Evolutionary conservation across 2,888 invertebrate species (phyloP).

Genomic region (Amphipoea oculea): DNA sequence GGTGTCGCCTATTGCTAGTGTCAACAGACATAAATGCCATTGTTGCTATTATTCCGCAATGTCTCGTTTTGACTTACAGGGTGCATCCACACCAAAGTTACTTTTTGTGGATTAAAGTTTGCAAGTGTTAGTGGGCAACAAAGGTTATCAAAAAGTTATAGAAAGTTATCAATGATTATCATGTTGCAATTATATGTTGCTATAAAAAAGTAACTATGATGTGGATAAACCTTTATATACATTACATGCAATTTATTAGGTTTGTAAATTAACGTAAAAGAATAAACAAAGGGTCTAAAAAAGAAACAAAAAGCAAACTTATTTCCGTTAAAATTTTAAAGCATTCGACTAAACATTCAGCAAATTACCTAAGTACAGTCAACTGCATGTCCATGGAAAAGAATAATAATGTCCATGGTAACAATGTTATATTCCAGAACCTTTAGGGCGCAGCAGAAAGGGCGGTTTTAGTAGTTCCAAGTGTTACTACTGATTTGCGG

Average conservation of each 20-base stretch:
- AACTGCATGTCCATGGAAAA: slow-evolving; percentile 11
- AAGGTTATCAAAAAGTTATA: not conserved
- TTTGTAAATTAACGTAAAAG: not conserved
- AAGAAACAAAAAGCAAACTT: not conserved
- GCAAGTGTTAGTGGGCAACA: not conserved
- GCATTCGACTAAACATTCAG: not conserved
- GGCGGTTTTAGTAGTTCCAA: not conserved
- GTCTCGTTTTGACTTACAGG: not conserved
- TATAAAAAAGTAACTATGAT: not conserved
- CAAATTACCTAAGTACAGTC: slow-evolving; percentile 5
- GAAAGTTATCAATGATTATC: not conserved
- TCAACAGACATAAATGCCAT: not conserved
- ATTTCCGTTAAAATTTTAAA: not conserved
- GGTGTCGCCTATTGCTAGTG: not conserved
- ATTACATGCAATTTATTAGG: not conserved
- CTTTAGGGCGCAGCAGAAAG: not conserved
- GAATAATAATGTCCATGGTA: not conserved
- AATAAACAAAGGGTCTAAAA: not conserved
- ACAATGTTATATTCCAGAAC: not conserved
- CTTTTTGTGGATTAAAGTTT: not conserved
- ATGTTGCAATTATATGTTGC: not conserved
- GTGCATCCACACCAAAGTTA: not conserved
- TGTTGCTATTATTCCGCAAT: not conserved
- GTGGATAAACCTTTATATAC: not conserved
- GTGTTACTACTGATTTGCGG: slow-evolving; percentile 2